Evolutionary conservation across 2,113 vertebrate genomes (phyloP).

Genomic region (Symphodus melops): DNA sequence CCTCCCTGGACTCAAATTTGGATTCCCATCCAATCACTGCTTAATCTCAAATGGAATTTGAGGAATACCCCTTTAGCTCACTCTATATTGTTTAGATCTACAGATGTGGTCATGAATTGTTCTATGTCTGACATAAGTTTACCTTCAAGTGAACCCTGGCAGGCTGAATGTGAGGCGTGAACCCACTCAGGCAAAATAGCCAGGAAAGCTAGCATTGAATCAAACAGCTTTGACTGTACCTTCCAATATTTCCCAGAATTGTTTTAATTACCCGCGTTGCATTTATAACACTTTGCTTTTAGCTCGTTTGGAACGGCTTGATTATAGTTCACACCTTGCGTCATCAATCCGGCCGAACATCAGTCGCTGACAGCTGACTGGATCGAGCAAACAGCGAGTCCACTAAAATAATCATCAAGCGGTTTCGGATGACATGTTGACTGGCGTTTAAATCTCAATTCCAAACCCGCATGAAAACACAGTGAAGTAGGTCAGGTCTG

Average conservation of each 20-base stretch:
- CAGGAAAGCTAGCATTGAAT: slow-evolving; percentile 57
- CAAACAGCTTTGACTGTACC: slow-evolving; percentile 9
- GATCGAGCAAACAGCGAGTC: not conserved
- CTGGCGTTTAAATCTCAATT: slow-evolving; percentile 3
- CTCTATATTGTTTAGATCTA: not conserved
- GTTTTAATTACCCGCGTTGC: slow-evolving; percentile 4
- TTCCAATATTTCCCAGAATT: slow-evolving; percentile 20
- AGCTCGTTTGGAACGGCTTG: slow-evolving; percentile 12
- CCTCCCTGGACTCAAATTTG: too few species aligned
- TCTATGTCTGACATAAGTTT: slow-evolving; percentile 25
- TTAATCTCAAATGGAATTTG: not conserved
- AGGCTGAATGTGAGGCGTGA: slow-evolving; percentile 27
- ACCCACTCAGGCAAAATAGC: slow-evolving; percentile 21
- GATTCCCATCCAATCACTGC: too few species aligned
- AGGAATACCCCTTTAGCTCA: not conserved
- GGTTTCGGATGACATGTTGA: not conserved
- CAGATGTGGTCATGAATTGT: slow-evolving; percentile 36
- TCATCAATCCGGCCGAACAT: slow-evolving; percentile 16
- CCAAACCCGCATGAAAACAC: slow-evolving; percentile 1
- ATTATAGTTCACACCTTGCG: slow-evolving; percentile 4
- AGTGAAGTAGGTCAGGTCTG: slow-evolving; percentile 32
- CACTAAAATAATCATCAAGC: slow-evolving; percentile 15
- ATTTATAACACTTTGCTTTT: slow-evolving; percentile 18
- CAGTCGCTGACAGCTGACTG: slow-evolving; percentile 6
- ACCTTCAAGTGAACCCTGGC: slow-evolving; percentile 35